These are phyloP conservation scores for Siphlonurus alternatus DNA, from an alignment of 2,888 invertebrate genomes.

Conservation along the genomic window DNA sequence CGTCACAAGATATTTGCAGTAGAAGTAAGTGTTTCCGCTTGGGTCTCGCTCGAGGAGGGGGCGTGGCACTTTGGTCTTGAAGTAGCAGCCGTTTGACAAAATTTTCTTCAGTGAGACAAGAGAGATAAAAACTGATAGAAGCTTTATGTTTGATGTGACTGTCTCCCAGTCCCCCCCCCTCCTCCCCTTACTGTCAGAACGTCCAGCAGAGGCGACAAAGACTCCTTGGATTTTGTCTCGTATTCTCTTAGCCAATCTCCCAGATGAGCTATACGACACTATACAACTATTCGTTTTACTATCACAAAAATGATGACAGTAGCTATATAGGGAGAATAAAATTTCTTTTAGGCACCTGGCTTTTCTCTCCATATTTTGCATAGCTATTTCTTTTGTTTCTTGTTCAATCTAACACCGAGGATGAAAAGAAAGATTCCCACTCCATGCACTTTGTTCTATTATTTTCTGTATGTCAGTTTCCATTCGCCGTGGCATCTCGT, in stretches of 20 bases:
- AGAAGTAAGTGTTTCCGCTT: not conserved
- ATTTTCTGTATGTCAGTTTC: too few relatives aligned
- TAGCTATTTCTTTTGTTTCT: not conserved
- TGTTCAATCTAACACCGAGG: not conserved
- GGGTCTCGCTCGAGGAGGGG: not conserved
- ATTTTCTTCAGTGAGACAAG: not conserved
- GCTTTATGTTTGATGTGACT: not conserved
- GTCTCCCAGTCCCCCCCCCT: not conserved
- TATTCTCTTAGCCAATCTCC: not conserved
- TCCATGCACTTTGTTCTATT: too few relatives aligned
- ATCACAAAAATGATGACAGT: not conserved
- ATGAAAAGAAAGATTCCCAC: too few relatives aligned
- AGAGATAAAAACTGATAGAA: not conserved
- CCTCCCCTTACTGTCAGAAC: not conserved
- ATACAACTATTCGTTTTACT: too few relatives aligned
- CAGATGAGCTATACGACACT: not conserved
- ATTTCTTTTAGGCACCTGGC: not conserved
- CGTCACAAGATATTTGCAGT: not conserved
- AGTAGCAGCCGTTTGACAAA: not conserved
- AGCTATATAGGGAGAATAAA: not conserved
- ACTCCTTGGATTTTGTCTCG: not conserved
- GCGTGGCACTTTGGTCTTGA: not conserved
- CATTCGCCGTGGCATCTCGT: too few relatives aligned
- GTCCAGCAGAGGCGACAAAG: not conserved
- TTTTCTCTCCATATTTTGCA: not conserved